Conservation (phyloP, 2,888 invertebrate genomes). For the Lysandra coridon region DNA sequence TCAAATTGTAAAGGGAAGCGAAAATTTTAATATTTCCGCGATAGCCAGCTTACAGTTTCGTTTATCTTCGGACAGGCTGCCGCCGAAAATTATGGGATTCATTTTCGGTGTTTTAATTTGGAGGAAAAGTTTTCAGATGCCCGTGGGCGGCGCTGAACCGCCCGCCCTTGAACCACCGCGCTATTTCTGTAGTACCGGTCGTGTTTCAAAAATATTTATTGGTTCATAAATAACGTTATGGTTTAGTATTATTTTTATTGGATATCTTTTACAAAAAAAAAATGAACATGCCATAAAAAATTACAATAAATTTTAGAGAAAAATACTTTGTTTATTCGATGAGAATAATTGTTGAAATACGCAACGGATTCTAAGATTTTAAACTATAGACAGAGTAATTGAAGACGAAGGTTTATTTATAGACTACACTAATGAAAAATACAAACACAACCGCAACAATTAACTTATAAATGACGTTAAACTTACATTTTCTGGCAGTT, state of each 20-base stretch:
- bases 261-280: neutral
- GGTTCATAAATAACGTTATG: constrained; percentile 38
- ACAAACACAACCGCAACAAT: neutral
- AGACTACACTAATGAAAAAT: neutral
- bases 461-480: neutral
- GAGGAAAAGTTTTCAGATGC: constrained; percentile 51
- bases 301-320: neutral
- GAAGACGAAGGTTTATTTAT: neutral
- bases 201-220: constrained; percentile 39
- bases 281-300: neutral
- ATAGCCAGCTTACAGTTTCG: constrained; percentile 29
- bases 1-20: neutral
- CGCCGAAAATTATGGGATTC: constrained; percentile 39
- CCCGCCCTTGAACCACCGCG: constrained; percentile 50
- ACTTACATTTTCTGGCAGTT: neutral
- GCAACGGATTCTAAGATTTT: neutral
- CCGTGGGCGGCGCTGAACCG: constrained; percentile 45
- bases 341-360: neutral
- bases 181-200: constrained; percentile 44
- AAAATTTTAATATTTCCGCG: constrained; percentile 29
- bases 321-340: neutral
- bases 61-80: constrained; percentile 18
- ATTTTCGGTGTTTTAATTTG: constrained; percentile 51
- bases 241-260: constrained; percentile 31
- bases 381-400: neutral